Base-by-base conservation (phyloP, 37 sponge, comb jelly and placozoan genomes). In the Eunapius fragilis region DNA sequence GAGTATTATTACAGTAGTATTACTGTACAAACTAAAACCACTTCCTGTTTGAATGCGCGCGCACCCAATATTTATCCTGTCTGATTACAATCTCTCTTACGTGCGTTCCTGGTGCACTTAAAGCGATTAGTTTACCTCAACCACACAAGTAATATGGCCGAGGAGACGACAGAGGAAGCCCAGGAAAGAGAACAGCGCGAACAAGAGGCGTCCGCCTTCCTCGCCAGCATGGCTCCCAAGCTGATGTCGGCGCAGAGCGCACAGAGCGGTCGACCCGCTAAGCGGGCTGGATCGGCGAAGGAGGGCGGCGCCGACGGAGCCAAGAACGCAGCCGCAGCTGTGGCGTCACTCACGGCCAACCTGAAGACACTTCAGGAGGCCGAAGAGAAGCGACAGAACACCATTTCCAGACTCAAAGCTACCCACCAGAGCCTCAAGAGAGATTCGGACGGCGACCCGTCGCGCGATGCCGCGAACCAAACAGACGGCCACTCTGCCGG, bases 161-260 rank as follows among this genome's bases (percentile, higher is more conserved):
- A 58, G 2, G 31, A 72, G 22, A 48, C 79, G 31, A 23, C 80
- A 14, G 47, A 34, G 23, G 82, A 81, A 37, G 87, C 70, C 5
- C 50, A 69, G 12, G 87, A 87, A 37, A 36, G 71, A 0, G 36
- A 73, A 34, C 67, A 75, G 68, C 48, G 87, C 10, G 91, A 91
- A 74, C 76, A 75, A 72, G 91, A 91, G 73, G 91, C 91, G 22
- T 87, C 81, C 11, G 87, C 82, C 25, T 91, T 78, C 31, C 80
- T 91, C 0, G 47, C 79, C 17, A 32, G 84, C 13, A 37, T 91
- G 41, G 38, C 83, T 3, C 91, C 91, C 1, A 70, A 67, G 0
- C 32, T 89, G 12, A 31, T 68, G 69, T 80, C 26, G 78, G 78
- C 22, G 78, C 41, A 31, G 26, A 27, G 34, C 37, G 25, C 2